phyloP scores from a whole-genome alignment of 2,888 invertebrate species.

The Andrena dorsata region DNA sequence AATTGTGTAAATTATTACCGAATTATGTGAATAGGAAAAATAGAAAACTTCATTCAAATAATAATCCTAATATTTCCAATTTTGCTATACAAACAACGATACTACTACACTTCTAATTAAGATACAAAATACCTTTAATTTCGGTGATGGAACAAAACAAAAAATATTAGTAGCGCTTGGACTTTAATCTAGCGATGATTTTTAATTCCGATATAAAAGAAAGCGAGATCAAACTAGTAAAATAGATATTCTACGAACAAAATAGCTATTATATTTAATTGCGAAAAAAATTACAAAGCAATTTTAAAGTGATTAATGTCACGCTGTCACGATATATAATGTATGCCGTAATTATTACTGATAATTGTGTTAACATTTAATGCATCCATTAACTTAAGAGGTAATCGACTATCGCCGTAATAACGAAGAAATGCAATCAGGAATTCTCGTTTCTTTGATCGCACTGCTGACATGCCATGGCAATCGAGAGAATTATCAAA shows the following conservation, averaged over 20 bases:
- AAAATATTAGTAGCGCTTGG: not conserved
- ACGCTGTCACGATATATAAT: slow-evolving; percentile 27
- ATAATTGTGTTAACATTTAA: slow-evolving; percentile 51
- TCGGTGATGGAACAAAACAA: not conserved
- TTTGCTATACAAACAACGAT: no score
- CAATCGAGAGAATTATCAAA: slow-evolving; percentile 38
- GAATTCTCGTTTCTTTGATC: slow-evolving; percentile 55
- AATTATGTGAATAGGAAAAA: no score
- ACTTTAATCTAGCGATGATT: no score
- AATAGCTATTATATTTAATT: slow-evolving; percentile 8
- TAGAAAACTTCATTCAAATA: no score
- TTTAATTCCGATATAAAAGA: no score
- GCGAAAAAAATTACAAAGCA: not conserved
- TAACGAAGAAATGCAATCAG: slow-evolving; percentile 53
- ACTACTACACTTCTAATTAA: no score
- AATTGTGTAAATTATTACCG: no score
- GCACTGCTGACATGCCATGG: slow-evolving; percentile 16
- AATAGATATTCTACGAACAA: no score
- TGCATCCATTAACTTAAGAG: slow-evolving; percentile 60
- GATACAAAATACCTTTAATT: no score
- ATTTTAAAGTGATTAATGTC: slow-evolving; percentile 42
- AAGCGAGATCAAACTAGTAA: no score
- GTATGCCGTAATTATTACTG: slow-evolving; percentile 44
- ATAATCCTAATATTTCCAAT: no score
- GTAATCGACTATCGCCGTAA: slow-evolving; percentile 55